A percentile compares a stretch with the other conserved stretches of the same genome.
Evolutionary conservation across 1,140 invertebrate species (phyloP).

Genomic region (Luehdorfia chinensis): DNA sequence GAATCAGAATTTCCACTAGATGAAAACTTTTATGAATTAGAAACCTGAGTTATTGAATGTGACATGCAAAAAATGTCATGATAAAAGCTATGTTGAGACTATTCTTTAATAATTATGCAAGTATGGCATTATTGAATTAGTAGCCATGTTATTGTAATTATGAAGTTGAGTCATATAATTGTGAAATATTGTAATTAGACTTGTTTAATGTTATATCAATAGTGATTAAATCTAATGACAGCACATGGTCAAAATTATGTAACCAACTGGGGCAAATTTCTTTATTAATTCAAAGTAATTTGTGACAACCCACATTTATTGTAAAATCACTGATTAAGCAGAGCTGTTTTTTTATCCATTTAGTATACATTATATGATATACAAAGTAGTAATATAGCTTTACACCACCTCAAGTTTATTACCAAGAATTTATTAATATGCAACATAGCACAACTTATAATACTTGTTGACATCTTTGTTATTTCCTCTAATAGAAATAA

Average conservation of each 20-base stretch:
- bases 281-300: too few relatives aligned
- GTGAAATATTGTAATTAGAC: too few relatives aligned
- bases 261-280: too few relatives aligned
- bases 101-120: neutral
- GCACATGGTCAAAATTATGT: too few relatives aligned
- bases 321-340: too few relatives aligned
- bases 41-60: constrained; percentile 46
- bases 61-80: constrained; percentile 22
- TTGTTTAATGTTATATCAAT: too few relatives aligned
- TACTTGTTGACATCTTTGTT: constrained; percentile 6
- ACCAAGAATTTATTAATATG: constrained; percentile 2
- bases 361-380: too few relatives aligned
- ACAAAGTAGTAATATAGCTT: too few relatives aligned
- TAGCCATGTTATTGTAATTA: neutral
- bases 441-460: constrained; percentile 6
- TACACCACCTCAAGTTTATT: too few relatives aligned
- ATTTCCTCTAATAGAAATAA: constrained; percentile 8
- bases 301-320: too few relatives aligned
- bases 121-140: neutral
- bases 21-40: constrained; percentile 66
- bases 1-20: constrained; percentile 50
- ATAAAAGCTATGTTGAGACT: neutral
- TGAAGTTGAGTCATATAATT: neutral
- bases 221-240: too few relatives aligned
- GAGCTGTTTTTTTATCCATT: too few relatives aligned